These are phyloP conservation scores for Argyrosomus japonicus DNA, from an alignment of 2,113 vertebrate genomes.

Conservation along the genomic window DNA sequence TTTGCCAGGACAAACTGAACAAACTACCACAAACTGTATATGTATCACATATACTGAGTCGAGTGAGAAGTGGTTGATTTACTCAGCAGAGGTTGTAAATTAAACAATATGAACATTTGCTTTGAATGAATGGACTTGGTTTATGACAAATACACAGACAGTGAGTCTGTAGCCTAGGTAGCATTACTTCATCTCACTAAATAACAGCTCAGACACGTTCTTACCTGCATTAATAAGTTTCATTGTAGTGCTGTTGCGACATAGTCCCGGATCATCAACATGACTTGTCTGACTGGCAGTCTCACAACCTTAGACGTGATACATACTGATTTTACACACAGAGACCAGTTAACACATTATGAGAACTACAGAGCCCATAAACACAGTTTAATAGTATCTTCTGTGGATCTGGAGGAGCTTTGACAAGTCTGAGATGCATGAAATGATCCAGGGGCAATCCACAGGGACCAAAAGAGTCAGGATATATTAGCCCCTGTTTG, in stretches of 20 bases:
- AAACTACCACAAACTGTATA: not conserved
- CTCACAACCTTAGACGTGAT: not conserved
- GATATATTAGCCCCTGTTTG: not conserved
- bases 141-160: constrained; percentile 11
- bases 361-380: not conserved
- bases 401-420: not conserved
- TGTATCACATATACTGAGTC: not conserved
- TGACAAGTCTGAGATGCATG: not conserved
- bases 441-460: not conserved
- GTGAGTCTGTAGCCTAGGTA: not conserved
- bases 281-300: constrained; percentile 22
- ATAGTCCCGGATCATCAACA: constrained; percentile 23
- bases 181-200: constrained; percentile 19
- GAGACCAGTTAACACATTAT: not conserved
- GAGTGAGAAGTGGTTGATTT: not conserved
- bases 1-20: not conserved
- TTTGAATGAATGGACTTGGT: constrained; percentile 4
- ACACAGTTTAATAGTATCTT: not conserved
- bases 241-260: constrained; percentile 37
- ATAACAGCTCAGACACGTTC: constrained; percentile 54
- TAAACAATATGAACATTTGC: not conserved
- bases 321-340: not conserved
- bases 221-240: constrained; percentile 40
- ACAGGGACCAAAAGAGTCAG: not conserved
- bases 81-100: not conserved